phyloP scores from a whole-genome alignment of 2,888 invertebrate species.

The Pheosia gnoma region DNA sequence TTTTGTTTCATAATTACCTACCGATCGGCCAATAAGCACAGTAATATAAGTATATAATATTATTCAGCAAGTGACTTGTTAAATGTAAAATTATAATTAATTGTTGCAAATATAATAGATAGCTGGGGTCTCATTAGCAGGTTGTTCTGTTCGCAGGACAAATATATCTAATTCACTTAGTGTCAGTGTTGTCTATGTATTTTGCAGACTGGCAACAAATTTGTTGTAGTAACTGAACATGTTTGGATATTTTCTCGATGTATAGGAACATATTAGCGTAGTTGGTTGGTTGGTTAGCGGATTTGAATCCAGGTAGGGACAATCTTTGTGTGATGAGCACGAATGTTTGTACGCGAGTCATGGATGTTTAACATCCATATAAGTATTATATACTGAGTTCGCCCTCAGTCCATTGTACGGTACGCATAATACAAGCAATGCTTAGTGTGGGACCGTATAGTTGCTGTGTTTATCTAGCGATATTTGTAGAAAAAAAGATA shows the following conservation, averaged over 20 bases:
- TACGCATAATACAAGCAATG: too few species aligned
- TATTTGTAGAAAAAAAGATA: too few species aligned
- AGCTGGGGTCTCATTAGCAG: constrained; percentile 44
- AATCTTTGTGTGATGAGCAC: too few species aligned
- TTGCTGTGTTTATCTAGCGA: too few species aligned
- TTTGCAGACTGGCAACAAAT: constrained; percentile 21
- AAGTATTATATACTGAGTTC: too few species aligned
- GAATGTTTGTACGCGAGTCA: too few species aligned
- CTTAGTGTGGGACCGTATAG: too few species aligned
- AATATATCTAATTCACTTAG: constrained; percentile 39
- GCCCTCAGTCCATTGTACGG: too few species aligned
- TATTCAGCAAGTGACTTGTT: constrained; percentile 19
- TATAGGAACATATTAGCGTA: too few species aligned
- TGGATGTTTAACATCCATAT: too few species aligned
- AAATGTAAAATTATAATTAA: constrained; percentile 43
- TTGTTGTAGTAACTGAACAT: neutral
- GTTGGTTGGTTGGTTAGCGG: too few species aligned
- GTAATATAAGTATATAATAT: constrained; percentile 28
- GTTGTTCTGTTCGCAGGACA: constrained; percentile 33
- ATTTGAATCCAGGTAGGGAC: too few species aligned
- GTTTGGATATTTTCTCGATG: neutral
- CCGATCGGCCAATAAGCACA: constrained; percentile 3
- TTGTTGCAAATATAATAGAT: constrained; percentile 41
- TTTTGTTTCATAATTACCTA: constrained; percentile 24
- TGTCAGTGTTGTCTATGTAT: constrained; percentile 18